Evolutionary conservation across 2,888 invertebrate species (phyloP), one percentile per base, ranked within the genome.

Genomic region (Drosophila suboccidentalis): DNA sequence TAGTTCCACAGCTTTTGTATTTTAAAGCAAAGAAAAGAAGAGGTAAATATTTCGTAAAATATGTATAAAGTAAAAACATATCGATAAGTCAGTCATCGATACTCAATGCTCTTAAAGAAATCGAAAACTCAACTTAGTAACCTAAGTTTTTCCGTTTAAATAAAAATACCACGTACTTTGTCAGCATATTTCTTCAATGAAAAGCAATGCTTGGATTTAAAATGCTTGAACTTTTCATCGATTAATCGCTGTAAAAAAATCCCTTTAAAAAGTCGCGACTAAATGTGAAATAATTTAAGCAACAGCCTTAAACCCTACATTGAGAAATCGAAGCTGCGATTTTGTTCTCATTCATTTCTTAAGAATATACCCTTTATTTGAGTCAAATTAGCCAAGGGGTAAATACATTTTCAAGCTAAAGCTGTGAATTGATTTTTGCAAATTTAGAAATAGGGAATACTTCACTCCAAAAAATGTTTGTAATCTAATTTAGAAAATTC

Each of bases 11-110:
- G 26, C 15, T 15, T 29, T 29, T 43, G 32, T 32, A 22, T 51
- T 38, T 38, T 22, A n/a, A 44, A 11, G 3, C 9, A 32, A 11
- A 26, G 6, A 19, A 2, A 29, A 43, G 19, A 29, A 4, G n/a
- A 13, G 1, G 1, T 19, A n/a, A 8, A 34, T n/a, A 1, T 19
- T 32, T 22, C n/a, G 6, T 9, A 19, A 17, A 32, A 32, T 22
- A 22, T 22, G 22, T 29, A 3, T 10, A 10, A 2, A 38, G 19
- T 15, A 9, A 19, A 5, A 4, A 8, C 13, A 4, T 19, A 43
- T 54, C 41, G 41, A 55, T 55, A 43, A 55, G 32, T n/a, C 9
- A 55, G 0, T 43, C 5, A 34, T 26, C 11, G 29, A 54, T 4
- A 41, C 5, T 29, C 22, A 22, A 44, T 22, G 13, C 3, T 15